Evolutionary conservation across 2,797 vertebrate species (phyloP).

Genomic region (Chloroceryle amazona): DNA sequence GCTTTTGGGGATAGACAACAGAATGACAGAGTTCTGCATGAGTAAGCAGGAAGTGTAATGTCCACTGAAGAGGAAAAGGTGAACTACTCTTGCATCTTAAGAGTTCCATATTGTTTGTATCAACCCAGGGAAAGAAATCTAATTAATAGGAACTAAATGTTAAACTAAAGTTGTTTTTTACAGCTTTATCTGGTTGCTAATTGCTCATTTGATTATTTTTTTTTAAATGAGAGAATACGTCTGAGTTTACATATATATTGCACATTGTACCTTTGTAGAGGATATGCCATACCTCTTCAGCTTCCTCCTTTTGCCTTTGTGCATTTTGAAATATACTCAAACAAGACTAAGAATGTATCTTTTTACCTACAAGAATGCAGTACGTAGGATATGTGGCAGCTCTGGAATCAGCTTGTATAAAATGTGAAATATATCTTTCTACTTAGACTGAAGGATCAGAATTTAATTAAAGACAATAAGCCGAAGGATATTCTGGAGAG

Average conservation of each 20-base stretch:
- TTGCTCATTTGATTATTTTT: neutral
- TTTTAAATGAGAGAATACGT: neutral
- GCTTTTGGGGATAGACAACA: neutral
- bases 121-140: neutral
- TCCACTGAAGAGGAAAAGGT: neutral
- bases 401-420: neutral
- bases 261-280: neutral
- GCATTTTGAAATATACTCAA: neutral
- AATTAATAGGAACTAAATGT: neutral
- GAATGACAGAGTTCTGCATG: neutral
- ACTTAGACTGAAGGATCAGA: constrained; percentile 87
- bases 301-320: neutral
- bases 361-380: neutral
- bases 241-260: neutral
- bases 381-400: neutral
- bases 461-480: constrained; percentile 86
- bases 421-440: neutral
- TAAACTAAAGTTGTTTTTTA: neutral
- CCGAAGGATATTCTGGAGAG: constrained; percentile 89
- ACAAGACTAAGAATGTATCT: neutral
- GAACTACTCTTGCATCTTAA: neutral
- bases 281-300: neutral
- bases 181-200: neutral
- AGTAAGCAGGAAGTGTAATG: neutral
- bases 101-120: neutral